These are phyloP conservation scores for Ammospiza nelsoni DNA, from an alignment of 2,113 vertebrate species.

Conservation along the genomic window DNA sequence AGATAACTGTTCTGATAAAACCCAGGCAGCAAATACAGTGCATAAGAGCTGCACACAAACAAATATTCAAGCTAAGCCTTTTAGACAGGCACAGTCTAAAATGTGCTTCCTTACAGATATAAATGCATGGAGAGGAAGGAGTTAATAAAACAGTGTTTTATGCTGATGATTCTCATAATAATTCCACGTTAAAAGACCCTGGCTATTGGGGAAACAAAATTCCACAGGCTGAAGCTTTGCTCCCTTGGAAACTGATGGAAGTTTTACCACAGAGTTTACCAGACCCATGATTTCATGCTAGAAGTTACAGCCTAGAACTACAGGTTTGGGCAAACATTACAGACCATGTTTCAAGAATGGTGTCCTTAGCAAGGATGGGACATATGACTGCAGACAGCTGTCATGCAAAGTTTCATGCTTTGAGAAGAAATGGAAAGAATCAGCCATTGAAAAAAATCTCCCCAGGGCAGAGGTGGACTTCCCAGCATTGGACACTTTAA, in stretches of 20 bases:
- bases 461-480: not conserved
- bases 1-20: conserved; percentile 14
- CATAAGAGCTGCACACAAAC: not conserved
- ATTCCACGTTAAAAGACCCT: not conserved
- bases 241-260: not conserved
- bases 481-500: not conserved
- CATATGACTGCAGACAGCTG: not conserved
- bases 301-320: not conserved
- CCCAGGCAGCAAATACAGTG: not conserved
- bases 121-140: not conserved
- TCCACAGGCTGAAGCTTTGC: not conserved
- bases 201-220: not conserved
- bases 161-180: not conserved
- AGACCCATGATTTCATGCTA: not conserved
- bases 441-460: not conserved
- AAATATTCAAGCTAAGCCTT: not conserved
- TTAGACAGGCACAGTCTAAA: not conserved
- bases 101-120: not conserved
- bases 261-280: not conserved
- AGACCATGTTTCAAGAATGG: not conserved
- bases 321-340: not conserved
- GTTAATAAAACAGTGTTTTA: not conserved
- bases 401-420: not conserved
- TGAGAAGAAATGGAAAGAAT: not conserved
- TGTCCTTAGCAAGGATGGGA: not conserved